Base-by-base conservation (phyloP, 2,888 invertebrate species). In the Drosophila phalerata region DNA sequence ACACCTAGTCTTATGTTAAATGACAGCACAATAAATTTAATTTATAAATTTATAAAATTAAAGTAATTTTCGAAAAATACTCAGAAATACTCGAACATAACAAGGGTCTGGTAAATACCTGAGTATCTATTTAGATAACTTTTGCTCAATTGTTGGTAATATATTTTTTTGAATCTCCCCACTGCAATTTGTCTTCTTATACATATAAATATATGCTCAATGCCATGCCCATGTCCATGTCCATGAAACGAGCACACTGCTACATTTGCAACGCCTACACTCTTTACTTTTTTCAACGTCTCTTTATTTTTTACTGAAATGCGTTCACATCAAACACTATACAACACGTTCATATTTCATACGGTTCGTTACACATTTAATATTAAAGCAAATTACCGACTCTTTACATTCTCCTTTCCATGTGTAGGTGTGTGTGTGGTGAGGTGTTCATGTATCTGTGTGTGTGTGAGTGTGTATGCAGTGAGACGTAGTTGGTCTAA, bases 311-410 rank as follows among this genome's bases (percentile, higher is more conserved):
- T 22, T 43, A 52, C 38, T 19, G 55, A 85, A 88, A 85, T 81
- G 82, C 82, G 79, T 81, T 85, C 67, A 48, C 82, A 85, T 88
- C 76, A 87, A 88, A 87, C 85, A 84, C 89, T 87, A 76, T 56
- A 76, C 61, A 87, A 79, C 85, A 81, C 79, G 82, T 74, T 89
- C 88, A 87, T 87, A 88, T 81, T 87, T 85, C 85, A 76, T 88
- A 77, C 89, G 76, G 84, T 89, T 85, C 89, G 85, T 85, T 85
- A 87, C 82, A 87, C 85, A 85, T 85, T 89, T 85, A 85, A 85
- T 88, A 85, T 85, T 88, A 87, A 85, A 81, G 89, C 85, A 85
- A 88, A 85, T 85, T 87, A 85, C 84, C 71, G 69, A 65, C 82
- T 47, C 53, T 53, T 53, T 34, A 38, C 47, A 30, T 48, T 47